phyloP scores from a whole-genome alignment of 2,113 vertebrate species.

The Puffinus mauretanicus region DNA sequence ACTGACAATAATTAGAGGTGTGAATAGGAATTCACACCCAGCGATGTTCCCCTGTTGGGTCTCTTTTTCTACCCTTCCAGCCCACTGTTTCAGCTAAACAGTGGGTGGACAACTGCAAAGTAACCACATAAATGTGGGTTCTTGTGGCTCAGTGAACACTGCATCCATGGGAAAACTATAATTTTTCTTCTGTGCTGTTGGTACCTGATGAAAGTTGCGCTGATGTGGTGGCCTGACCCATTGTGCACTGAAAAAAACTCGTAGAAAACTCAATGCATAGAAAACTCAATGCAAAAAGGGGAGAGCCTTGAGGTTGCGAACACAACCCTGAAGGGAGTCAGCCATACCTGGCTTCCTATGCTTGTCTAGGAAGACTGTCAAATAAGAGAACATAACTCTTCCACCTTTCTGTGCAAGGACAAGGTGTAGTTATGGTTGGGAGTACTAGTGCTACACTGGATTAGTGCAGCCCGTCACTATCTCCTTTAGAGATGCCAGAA shows the following conservation, averaged over 20 bases:
- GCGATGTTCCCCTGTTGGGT: not conserved
- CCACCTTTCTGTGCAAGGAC: not conserved
- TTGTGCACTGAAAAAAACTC: not conserved
- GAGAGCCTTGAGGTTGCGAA: not conserved
- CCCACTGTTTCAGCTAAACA: not conserved
- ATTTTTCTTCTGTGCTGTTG: not conserved
- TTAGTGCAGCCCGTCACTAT: not conserved
- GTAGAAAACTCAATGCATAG: not conserved
- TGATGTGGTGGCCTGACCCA: not conserved
- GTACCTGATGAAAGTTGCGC: not conserved
- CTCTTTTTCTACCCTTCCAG: not conserved
- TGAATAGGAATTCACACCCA: slow-evolving; percentile 2
- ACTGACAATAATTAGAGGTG: slow-evolving; percentile 33
- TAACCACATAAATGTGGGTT: not conserved
- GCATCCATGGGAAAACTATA: not conserved
- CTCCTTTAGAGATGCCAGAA: not conserved
- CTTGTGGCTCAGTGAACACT: not conserved
- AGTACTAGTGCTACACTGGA: not conserved
- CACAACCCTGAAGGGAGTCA: not conserved
- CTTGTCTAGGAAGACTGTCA: not conserved
- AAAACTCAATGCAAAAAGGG: not conserved
- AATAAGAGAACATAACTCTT: not conserved
- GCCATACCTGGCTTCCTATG: not conserved
- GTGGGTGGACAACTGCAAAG: not conserved
- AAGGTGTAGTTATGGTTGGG: not conserved